These are phyloP conservation scores for Reticulitermes speratus DNA, from an alignment of 1,140 invertebrate species.

Conservation along the genomic window DNA sequence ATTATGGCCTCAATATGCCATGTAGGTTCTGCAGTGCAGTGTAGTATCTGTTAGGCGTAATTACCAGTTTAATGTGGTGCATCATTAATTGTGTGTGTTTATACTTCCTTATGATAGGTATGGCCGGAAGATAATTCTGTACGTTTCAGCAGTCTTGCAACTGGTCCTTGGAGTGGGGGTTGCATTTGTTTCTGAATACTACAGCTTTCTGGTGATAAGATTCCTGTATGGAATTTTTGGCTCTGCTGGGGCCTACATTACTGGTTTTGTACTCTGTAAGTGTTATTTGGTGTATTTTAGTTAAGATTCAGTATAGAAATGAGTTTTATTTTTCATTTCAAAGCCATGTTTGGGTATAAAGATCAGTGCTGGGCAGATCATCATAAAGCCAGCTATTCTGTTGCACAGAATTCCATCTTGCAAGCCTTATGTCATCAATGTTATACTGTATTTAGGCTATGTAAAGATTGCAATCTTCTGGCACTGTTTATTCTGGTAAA, in stretches of 20 bases:
- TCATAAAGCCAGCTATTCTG: too few species aligned
- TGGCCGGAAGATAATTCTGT: slow-evolving; percentile 78
- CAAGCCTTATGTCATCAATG: too few species aligned
- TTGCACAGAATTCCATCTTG: too few species aligned
- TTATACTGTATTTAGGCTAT: too few species aligned
- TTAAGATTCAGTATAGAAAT: too few species aligned
- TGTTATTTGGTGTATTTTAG: neutral
- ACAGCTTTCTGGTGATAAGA: slow-evolving; percentile 64
- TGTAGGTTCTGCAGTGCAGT: neutral
- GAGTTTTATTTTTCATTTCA: too few species aligned
- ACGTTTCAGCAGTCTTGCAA: slow-evolving; percentile 69
- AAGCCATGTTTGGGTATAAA: too few species aligned
- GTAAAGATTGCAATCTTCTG: too few species aligned
- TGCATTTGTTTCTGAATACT: slow-evolving; percentile 74
- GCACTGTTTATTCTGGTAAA: too few species aligned
- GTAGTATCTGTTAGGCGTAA: neutral
- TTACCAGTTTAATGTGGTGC: neutral
- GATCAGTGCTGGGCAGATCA: too few species aligned
- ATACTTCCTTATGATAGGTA: slow-evolving; percentile 46
- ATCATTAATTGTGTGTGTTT: neutral
- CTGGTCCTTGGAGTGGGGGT: slow-evolving; percentile 68
- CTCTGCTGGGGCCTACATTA: slow-evolving; percentile 80
- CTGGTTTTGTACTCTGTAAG: slow-evolving; percentile 74
- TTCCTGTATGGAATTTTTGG: slow-evolving; percentile 79
- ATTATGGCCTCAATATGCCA: too few species aligned